Percentiles rank a stretch among this genome's conserved stretches.
Evolutionary conservation across 2,888 invertebrate genomes (phyloP).

Genomic region (Diabrotica balteata): DNA sequence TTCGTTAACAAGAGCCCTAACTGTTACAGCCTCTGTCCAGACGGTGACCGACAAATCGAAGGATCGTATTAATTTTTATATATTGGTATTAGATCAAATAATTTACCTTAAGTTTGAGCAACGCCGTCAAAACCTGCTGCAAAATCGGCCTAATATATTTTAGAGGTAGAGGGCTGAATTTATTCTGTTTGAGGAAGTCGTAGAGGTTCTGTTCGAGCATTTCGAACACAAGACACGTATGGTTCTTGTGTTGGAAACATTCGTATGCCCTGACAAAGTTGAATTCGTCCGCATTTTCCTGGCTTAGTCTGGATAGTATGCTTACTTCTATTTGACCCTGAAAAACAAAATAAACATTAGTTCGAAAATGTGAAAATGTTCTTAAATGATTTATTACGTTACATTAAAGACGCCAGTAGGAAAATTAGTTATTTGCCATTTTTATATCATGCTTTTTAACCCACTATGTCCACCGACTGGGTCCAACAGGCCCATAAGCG

Average conservation of each 20-base stretch:
- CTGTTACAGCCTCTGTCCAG: too few species aligned
- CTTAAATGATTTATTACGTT: too few species aligned
- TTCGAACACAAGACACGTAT: slow-evolving; percentile 99
- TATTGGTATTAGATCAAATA: too few species aligned
- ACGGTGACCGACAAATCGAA: too few species aligned
- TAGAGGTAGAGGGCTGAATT: slow-evolving; percentile 97
- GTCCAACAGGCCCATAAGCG: too few species aligned
- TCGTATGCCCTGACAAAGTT: slow-evolving; percentile 99
- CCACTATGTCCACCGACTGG: too few species aligned
- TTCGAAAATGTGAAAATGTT: too few species aligned
- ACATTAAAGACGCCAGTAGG: too few species aligned
- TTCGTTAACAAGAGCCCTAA: too few species aligned
- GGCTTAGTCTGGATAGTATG: slow-evolving; percentile 89
- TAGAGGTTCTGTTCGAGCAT: slow-evolving; percentile 99
- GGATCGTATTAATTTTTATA: too few species aligned
- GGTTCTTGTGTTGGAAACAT: slow-evolving; percentile 99
- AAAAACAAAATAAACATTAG: slow-evolving; percentile 24
- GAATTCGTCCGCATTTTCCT: slow-evolving; percentile 98
- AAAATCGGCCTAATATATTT: slow-evolving; percentile 98
- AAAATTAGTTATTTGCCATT: too few species aligned
- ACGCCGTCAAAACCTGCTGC: slow-evolving; percentile 91
- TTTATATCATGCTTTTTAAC: too few species aligned
- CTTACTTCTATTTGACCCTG: slow-evolving; percentile 98
- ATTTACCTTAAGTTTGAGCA: slow-evolving; percentile 86
- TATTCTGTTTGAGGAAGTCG: slow-evolving; percentile 99